Conservation (phyloP, 2,797 vertebrate species). For the Erethizon dorsatum region DNA sequence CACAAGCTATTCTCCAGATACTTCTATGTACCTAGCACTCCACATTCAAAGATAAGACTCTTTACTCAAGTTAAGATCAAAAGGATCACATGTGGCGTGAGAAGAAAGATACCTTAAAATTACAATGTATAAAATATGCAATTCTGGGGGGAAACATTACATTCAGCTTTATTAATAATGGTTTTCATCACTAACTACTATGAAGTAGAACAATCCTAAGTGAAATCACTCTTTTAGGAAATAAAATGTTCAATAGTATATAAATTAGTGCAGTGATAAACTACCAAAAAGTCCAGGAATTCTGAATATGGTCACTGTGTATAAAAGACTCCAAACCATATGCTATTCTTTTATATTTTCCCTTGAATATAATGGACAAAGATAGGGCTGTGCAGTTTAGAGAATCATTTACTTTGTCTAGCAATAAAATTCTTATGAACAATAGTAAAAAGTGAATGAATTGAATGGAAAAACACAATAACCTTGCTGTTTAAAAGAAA, state of each 20-base stretch:
- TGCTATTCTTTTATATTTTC: not conserved
- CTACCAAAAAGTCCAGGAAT: not conserved
- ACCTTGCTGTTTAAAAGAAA: constrained; percentile 23
- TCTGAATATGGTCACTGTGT: not conserved
- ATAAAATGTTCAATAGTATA: not conserved
- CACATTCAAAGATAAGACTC: not conserved
- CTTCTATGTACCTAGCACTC: not conserved
- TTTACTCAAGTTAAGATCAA: not conserved
- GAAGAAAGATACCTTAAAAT: not conserved
- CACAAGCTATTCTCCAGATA: constrained; percentile 22
- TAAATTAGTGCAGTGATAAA: not conserved
- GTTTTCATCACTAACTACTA: not conserved
- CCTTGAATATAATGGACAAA: constrained; percentile 25
- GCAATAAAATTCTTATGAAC: not conserved
- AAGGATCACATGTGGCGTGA: constrained; percentile 20
- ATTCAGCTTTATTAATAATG: not conserved
- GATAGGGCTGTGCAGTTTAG: not conserved
- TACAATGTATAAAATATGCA: not conserved
- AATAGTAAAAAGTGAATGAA: not conserved
- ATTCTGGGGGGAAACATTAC: not conserved
- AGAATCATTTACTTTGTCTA: not conserved
- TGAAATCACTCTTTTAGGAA: not conserved
- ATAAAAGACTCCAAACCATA: not conserved
- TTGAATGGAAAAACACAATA: not conserved
- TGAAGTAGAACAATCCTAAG: not conserved